Evolutionary conservation across 2,888 invertebrate species (phyloP), one percentile per base, ranked within the genome.

Genomic region (Nowickia ferox): DNA sequence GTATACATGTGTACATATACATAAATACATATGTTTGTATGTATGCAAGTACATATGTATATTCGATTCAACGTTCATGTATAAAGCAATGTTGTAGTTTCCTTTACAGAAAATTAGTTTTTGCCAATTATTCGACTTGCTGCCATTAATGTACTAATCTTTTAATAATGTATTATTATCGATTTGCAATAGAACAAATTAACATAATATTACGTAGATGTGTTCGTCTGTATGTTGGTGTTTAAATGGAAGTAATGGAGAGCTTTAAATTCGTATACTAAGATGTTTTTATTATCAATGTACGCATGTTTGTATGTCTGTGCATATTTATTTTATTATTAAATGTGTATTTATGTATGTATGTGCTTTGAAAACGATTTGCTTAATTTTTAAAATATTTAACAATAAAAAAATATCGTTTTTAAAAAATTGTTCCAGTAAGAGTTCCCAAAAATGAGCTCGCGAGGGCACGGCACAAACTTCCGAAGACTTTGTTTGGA

Each of bases 81-180:
- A n/a, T 59, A 42, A 48, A 74, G 51, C 42, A 76, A 13, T 76
- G 40, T 71, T 79, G 15, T 84, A 44, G 65, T 65, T 84, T 80
- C 69, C 72, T 71, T 48, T 63, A 80, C 13, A 74, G 65, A 69
- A 78, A 85, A 82, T 82, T 85, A 78, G 78, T 78, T 82, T 71
- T 75, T 75, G 78, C 82, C 85, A 82, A 82, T 85, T 82, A 85
- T 78, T 82, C 78, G 85, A 69, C 85, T 78, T 75, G 75, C 78
- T 78, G 71, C 63, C 61, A 78, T 69, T 75, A 85, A 82, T 75
- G 85, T 74, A 69, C 61, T 69, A 82, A 82, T 82, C 82, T 85
- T 85, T 69, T 82, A 78, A 78, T 82, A 78, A 78, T 85, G 78
- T 75, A 82, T 71, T 75, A 82, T 75, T 85, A 75, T 85, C 85